phyloP scores from a whole-genome alignment of 1,140 invertebrate genomes.

The Musca domestica region DNA sequence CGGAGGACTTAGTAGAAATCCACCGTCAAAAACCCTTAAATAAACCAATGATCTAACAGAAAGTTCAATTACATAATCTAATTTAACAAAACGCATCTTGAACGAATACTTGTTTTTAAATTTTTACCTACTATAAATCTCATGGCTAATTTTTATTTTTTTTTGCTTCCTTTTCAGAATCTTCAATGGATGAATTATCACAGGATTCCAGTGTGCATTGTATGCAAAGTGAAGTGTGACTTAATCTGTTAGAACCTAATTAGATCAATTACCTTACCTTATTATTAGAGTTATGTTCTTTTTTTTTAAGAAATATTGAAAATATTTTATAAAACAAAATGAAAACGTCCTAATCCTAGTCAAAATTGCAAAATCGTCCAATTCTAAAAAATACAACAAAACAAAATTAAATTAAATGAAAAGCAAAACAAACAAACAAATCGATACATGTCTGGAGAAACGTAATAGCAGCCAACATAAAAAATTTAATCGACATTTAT shows the following conservation, averaged over 20 bases:
- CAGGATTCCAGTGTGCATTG: constrained; percentile 77
- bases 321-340: constrained; percentile 23
- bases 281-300: too few species aligned
- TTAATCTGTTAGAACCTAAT: constrained; percentile 35
- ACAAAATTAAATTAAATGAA: too few species aligned
- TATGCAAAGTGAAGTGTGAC: constrained; percentile 72
- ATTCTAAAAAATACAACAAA: constrained; percentile 4
- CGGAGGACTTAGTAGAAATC: too few species aligned
- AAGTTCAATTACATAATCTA: too few species aligned
- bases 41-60: too few species aligned
- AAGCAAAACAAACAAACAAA: constrained; percentile 10
- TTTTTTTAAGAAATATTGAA: constrained; percentile 5
- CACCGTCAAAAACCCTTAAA: too few species aligned
- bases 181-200: constrained; percentile 76
- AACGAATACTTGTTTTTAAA: too few species aligned
- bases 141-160: neutral
- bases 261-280: constrained; percentile 5
- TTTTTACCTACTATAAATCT: too few species aligned
- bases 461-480: too few species aligned
- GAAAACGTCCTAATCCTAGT: constrained; percentile 51
- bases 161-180: constrained; percentile 61
- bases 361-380: constrained; percentile 40
- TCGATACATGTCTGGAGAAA: neutral
- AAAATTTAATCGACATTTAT: too few species aligned
- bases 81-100: too few species aligned